These are phyloP conservation scores for Papilio glaucus DNA, from an alignment of 1,140 invertebrate genomes.

Conservation along the genomic window DNA sequence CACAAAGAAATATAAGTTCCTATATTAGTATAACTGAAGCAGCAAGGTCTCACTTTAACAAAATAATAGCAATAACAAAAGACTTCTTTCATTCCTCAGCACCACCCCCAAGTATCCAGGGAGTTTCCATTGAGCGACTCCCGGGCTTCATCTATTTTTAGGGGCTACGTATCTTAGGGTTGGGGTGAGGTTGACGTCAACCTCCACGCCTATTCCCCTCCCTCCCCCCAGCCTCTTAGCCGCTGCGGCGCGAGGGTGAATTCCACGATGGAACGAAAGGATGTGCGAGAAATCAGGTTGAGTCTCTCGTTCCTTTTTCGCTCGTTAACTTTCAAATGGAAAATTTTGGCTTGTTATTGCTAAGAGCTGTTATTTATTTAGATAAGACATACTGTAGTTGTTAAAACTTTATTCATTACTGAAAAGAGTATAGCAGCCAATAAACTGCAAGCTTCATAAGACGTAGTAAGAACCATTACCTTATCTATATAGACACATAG, in stretches of 20 bases:
- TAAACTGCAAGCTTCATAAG: not conserved
- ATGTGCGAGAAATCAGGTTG: constrained; percentile 44
- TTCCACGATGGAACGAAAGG: constrained; percentile 22
- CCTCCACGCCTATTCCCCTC: constrained; percentile 46
- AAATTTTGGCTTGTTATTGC: constrained; percentile 42
- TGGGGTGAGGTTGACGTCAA: constrained; percentile 55
- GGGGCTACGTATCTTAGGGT: constrained; percentile 51
- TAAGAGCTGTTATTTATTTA: constrained; percentile 24
- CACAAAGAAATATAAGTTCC: no score
- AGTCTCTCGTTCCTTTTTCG: constrained; percentile 41
- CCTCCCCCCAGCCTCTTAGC: constrained; percentile 39
- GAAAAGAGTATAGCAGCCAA: not conserved
- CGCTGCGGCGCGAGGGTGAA: not conserved
- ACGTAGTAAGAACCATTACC: not conserved
- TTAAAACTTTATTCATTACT: constrained; percentile 13
- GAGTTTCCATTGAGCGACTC: constrained; percentile 66
- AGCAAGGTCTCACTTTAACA: constrained; percentile 16
- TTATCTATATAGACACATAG: no score
- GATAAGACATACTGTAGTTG: not conserved
- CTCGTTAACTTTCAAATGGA: constrained; percentile 44
- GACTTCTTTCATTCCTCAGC: constrained; percentile 19
- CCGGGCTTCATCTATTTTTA: constrained; percentile 72
- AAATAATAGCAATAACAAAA: constrained; percentile 13
- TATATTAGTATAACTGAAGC: not conserved
- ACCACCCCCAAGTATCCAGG: constrained; percentile 28